phyloP scores from a whole-genome alignment of 2,888 invertebrate genomes.

The Lithophane socia region DNA sequence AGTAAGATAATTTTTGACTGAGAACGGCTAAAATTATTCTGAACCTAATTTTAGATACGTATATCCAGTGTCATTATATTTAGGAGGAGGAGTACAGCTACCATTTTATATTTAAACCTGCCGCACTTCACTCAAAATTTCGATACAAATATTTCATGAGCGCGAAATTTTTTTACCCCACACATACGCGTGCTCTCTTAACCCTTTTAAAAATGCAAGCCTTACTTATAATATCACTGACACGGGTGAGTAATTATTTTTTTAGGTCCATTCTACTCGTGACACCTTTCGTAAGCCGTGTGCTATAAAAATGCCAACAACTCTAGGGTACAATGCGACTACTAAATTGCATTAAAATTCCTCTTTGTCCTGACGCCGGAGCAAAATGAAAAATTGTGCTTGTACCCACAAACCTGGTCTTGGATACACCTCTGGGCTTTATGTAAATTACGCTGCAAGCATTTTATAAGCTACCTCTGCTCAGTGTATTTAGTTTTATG shows the following conservation, averaged over 20 bases:
- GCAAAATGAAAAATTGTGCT: conserved; percentile 78
- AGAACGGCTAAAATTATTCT: neutral
- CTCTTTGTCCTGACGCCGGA: conserved; percentile 72
- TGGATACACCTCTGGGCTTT: conserved; percentile 50
- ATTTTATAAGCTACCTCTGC: conserved; percentile 46
- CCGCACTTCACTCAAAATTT: conserved; percentile 24
- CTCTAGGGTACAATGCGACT: conserved; percentile 71
- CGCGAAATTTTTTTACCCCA: conserved; percentile 5
- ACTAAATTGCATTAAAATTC: conserved; percentile 85
- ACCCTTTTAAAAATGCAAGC: conserved; percentile 56
- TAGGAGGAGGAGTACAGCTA: conserved; percentile 4
- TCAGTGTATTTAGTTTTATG: conserved; percentile 25
- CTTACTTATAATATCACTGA: conserved; percentile 56
- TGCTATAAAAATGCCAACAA: conserved; percentile 71
- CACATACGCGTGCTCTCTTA: conserved; percentile 24
- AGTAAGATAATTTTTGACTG: neutral
- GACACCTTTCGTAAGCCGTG: conserved; percentile 74
- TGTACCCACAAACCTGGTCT: conserved; percentile 64
- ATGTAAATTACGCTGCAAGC: conserved; percentile 58
- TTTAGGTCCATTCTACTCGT: conserved; percentile 68
- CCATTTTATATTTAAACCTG: conserved; percentile 12
- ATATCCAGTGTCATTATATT: neutral
- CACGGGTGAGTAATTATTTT: conserved; percentile 67
- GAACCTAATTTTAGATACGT: neutral
- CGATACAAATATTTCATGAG: conserved; percentile 43